A percentile compares a stretch with the other conserved stretches of the same genome.
phyloP scores from a whole-genome alignment of 1,140 invertebrate genomes.

The Drosophila malerkotliana region DNA sequence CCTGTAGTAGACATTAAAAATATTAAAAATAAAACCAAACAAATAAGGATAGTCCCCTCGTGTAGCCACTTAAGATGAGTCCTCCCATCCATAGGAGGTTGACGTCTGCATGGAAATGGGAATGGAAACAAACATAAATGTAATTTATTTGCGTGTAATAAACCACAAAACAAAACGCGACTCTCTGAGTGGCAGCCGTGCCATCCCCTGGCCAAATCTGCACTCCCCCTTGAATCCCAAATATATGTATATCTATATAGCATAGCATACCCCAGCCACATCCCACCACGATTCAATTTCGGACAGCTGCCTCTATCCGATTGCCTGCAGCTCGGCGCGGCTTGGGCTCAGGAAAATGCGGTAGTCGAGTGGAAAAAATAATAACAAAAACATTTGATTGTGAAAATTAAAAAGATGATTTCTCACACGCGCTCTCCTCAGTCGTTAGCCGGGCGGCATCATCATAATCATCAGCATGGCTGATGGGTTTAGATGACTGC shows the following conservation, averaged over 20 bases:
- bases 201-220: slow-evolving; percentile 1
- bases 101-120: slow-evolving; percentile 17
- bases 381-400: slow-evolving; percentile 75
- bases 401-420: slow-evolving; percentile 81
- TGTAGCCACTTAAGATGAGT: background rate
- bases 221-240: slow-evolving; percentile 4
- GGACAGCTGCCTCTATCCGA: slow-evolving; percentile 56
- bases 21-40: background rate
- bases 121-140: slow-evolving; percentile 75
- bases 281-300: slow-evolving; percentile 53
- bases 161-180: slow-evolving; percentile 74
- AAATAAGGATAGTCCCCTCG: background rate
- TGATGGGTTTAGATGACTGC: slow-evolving; percentile 27
- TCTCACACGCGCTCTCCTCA: slow-evolving; percentile 65
- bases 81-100: slow-evolving; percentile 14
- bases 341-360: slow-evolving; percentile 33
- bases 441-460: slow-evolving; percentile 21
- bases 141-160: slow-evolving; percentile 82
- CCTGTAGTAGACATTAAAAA: background rate
- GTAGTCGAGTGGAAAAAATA: slow-evolving; percentile 52
- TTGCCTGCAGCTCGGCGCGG: slow-evolving; percentile 14
- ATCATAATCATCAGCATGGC: slow-evolving; percentile 36
- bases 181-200: slow-evolving; percentile 23
- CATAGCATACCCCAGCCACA: slow-evolving; percentile 11
- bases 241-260: slow-evolving; percentile 9